Conservation (phyloP, 1,140 invertebrate species). For the Ridgeia piscesae region DNA sequence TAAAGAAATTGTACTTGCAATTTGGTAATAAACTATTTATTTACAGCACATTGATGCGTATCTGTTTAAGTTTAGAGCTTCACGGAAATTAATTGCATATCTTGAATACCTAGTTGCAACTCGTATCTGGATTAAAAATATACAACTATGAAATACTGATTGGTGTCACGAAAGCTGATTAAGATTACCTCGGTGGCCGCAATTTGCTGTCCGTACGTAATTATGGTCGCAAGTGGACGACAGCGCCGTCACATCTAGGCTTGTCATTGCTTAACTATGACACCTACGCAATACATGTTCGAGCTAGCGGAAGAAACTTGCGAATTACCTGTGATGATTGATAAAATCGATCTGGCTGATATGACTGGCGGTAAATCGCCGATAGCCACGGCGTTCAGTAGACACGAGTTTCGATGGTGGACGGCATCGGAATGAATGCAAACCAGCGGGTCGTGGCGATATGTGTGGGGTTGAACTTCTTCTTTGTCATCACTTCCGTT, state of each 20-base stretch:
- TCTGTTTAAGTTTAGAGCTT: neutral
- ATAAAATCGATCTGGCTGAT: neutral
- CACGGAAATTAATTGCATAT: neutral
- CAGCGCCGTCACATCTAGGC: too few relatives aligned
- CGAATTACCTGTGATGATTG: neutral
- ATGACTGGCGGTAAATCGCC: neutral
- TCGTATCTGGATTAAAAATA: too few relatives aligned
- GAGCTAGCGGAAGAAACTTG: neutral
- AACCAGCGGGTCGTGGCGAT: neutral
- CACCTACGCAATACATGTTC: neutral
- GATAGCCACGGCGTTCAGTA: neutral
- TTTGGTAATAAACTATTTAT: neutral
- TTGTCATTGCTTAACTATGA: neutral
- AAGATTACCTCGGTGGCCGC: neutral
- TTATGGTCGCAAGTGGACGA: neutral
- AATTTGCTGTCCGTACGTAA: neutral
- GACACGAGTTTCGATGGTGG: neutral
- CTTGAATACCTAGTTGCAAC: too few relatives aligned
- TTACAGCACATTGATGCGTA: neutral
- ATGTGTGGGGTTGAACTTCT: neutral
- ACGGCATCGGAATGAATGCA: neutral
- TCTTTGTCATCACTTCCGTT: neutral
- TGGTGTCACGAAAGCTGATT: neutral
- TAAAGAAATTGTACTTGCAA: too few relatives aligned
- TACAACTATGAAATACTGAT: neutral